Evolutionary conservation across 2,888 invertebrate genomes (phyloP), one percentile per base, ranked within the genome.

Genomic region (Brachylomia viminalis): DNA sequence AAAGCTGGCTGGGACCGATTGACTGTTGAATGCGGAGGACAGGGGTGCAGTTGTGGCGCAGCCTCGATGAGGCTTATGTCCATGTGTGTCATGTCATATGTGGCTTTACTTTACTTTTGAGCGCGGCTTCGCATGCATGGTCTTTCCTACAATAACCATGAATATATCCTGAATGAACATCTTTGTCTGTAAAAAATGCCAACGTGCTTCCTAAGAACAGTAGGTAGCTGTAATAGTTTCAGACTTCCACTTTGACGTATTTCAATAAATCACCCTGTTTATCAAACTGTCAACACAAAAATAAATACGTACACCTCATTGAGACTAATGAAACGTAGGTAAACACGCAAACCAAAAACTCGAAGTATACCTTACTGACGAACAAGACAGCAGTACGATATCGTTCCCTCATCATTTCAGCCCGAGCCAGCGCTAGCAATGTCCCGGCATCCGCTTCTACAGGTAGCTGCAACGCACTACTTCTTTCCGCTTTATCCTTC

Each of bases 371-470:
- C 98, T 98, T 98, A 90, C 98, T 97, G 85, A 98, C 98, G 93
- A 98, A 98, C 85, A 97, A 96, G 70, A 98, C 95, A 61, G 98
- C 98, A 79, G 98, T 98, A 67, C 97, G 96, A 82, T 97, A 96
- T 89, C 98, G 97, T 70, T 98, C 98, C 84, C 97, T 97, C 90
- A 97, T 97, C 96, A 98, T 97, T 92, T 98, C 98, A 73, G 98
- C 98, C 66, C 98, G 97, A 0, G 98, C 98, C 38, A 98, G 94
- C 0, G 98, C 98, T 75, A 98, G 94, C 86, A 98, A 97, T 0
- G 98, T 98, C 20, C 97, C 97, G 0, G 98, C 97, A 89, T 98
- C 98, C 0, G 98, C 98, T 91, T 98, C 98, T 72, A 97, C 98
- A 0, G 98, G 98, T 79, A 98, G 97, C 86, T 98, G 97, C 67